These are phyloP conservation scores for Setipinna tenuifilis DNA, from an alignment of 2,797 vertebrate species.

Conservation along the genomic window DNA sequence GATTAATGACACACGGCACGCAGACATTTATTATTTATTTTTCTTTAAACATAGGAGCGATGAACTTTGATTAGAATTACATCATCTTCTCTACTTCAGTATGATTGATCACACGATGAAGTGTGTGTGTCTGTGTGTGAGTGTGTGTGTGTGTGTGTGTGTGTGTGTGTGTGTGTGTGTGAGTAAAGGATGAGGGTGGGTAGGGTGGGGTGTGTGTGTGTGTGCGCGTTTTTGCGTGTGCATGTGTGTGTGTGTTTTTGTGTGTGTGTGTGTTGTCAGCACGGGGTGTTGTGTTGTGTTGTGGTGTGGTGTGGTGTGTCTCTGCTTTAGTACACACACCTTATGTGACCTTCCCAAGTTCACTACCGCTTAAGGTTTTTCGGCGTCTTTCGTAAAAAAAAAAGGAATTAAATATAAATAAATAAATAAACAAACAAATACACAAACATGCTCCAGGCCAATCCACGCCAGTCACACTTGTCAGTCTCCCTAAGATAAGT, in stretches of 20 bases:
- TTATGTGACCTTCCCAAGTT: slow-evolving; percentile 5
- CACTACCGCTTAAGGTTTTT: background rate
- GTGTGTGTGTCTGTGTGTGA: background rate
- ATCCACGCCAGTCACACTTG: background rate
- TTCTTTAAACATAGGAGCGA: background rate
- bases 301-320: too few relatives aligned
- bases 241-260: too few relatives aligned
- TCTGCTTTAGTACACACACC: too few relatives aligned
- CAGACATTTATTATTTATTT: background rate
- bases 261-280: too few relatives aligned
- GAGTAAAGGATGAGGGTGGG: background rate
- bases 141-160: too few relatives aligned
- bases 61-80: slow-evolving; percentile 3
- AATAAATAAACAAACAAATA: background rate
- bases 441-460: background rate
- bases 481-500: background rate
- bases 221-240: too few relatives aligned
- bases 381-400: background rate
- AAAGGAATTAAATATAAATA: background rate
- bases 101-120: background rate
- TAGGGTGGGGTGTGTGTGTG: too few relatives aligned
- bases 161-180: too few relatives aligned
- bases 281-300: background rate
- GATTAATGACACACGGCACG: background rate
- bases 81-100: background rate